Evolutionary conservation across 2,888 invertebrate genomes (phyloP).

Genomic region (Drosophila atripex): DNA sequence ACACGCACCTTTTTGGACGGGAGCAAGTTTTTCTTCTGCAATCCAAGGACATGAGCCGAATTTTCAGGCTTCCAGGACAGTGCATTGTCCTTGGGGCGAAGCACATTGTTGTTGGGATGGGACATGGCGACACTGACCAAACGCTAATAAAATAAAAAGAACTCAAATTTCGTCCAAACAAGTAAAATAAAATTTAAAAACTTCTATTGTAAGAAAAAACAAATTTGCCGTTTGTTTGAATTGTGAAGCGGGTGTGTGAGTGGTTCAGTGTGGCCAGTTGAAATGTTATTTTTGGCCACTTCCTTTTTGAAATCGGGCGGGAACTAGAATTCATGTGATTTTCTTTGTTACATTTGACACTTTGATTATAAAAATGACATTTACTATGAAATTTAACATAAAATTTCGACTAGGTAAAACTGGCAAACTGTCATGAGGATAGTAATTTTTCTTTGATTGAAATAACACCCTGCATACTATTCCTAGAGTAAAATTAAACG

Average conservation of each 20-base stretch:
- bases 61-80: slow-evolving; percentile 30
- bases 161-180: slow-evolving; percentile 22
- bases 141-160: slow-evolving; percentile 4
- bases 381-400: too few species aligned
- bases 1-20: slow-evolving; percentile 55
- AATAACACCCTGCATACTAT: too few species aligned
- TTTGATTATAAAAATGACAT: not conserved
- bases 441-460: too few species aligned
- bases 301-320: not conserved
- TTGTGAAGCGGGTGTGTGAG: slow-evolving; percentile 60
- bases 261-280: slow-evolving; percentile 2
- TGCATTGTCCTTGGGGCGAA: slow-evolving; percentile 69
- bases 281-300: not conserved
- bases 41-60: slow-evolving; percentile 19
- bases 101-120: slow-evolving; percentile 51
- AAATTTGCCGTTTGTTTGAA: slow-evolving; percentile 75
- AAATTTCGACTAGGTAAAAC: too few species aligned
- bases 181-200: slow-evolving; percentile 14
- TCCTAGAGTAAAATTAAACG: too few species aligned
- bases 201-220: slow-evolving; percentile 9
- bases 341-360: not conserved
- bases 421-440: too few species aligned
- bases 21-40: slow-evolving; percentile 56
- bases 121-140: slow-evolving; percentile 53
- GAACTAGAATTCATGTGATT: not conserved